Conservation (phyloP, 2,797 vertebrate species). For the Microctenopoma steveboyesi region DNA sequence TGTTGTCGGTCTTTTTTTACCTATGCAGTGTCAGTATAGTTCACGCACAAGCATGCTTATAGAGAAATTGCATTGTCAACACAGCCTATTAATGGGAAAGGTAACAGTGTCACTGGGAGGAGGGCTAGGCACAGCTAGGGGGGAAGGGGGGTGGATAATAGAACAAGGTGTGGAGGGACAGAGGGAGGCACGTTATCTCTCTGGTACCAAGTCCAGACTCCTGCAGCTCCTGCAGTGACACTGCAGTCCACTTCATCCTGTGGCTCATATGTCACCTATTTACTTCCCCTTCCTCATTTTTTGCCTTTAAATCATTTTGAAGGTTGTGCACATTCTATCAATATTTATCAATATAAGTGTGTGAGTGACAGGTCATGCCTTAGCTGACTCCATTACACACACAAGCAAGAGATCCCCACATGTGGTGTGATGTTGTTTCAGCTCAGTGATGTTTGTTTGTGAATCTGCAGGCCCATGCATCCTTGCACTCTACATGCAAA, state of each 20-base stretch:
- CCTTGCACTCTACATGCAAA: not conserved
- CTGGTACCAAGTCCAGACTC: slow-evolving; percentile 28
- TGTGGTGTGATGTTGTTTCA: slow-evolving; percentile 26
- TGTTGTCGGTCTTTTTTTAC: slow-evolving; percentile 38
- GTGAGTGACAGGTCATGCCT: slow-evolving; percentile 46
- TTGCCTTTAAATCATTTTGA: slow-evolving; percentile 55
- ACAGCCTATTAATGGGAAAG: slow-evolving; percentile 62
- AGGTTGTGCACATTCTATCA: slow-evolving; percentile 1
- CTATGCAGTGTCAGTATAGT: slow-evolving; percentile 55
- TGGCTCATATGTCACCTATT: slow-evolving; percentile 38
- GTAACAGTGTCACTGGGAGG: slow-evolving; percentile 65
- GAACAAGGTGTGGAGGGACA: slow-evolving; percentile 55
- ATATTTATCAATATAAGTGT: slow-evolving; percentile 5
- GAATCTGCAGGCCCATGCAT: not conserved
- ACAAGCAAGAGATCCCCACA: slow-evolving; percentile 16
- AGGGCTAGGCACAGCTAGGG: slow-evolving; percentile 18
- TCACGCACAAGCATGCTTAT: slow-evolving; percentile 54
- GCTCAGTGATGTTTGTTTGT: slow-evolving; percentile 26
- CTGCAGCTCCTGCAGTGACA: slow-evolving; percentile 43
- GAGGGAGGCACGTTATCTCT: slow-evolving; percentile 48
- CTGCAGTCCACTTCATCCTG: slow-evolving; percentile 47
- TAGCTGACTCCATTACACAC: slow-evolving; percentile 30
- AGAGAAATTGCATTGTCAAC: slow-evolving; percentile 73
- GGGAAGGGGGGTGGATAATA: slow-evolving; percentile 41
- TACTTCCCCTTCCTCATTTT: slow-evolving; percentile 36